Percentiles rank a stretch among this genome's conserved stretches.
phyloP scores from a whole-genome alignment of 2,113 vertebrate species.

The Prunella himalayana region DNA sequence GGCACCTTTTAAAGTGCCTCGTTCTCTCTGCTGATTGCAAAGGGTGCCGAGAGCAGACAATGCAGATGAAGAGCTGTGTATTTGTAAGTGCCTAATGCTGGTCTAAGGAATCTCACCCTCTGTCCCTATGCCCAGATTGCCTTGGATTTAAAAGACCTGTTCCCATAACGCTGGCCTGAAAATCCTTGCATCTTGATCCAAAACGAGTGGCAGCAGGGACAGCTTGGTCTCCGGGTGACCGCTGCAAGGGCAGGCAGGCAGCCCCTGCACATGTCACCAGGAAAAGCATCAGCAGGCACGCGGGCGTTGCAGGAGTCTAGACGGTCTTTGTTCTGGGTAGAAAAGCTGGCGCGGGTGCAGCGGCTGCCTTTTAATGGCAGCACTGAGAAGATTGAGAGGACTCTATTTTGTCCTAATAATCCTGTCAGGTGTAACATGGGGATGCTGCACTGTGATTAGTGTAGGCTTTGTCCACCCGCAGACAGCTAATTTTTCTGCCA shows the following conservation, averaged over 20 bases:
- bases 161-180: not conserved
- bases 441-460: slow-evolving; percentile 58
- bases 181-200: not conserved
- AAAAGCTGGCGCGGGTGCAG: not conserved
- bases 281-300: not conserved
- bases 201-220: not conserved
- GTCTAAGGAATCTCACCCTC: not conserved
- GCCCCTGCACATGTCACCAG: not conserved
- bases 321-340: slow-evolving; percentile 24
- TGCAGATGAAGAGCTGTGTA: not conserved
- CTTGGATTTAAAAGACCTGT: not conserved
- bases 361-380: not conserved
- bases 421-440: slow-evolving; percentile 54
- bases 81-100: not conserved
- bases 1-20: not conserved
- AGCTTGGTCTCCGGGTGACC: fast-evolving
- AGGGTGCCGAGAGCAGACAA: not conserved
- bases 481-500: slow-evolving; percentile 74
- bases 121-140: not conserved
- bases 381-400: slow-evolving; percentile 50
- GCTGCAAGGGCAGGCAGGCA: not conserved
- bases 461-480: slow-evolving; percentile 40
- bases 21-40: not conserved
- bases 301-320: not conserved
- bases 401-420: slow-evolving; percentile 59